A percentile compares a stretch with the other conserved stretches of the same genome.
These are phyloP conservation scores for Eucidaris tribuloides DNA, from an alignment of 35 echinoderm and acorn worm genomes.

Conservation along the genomic window DNA sequence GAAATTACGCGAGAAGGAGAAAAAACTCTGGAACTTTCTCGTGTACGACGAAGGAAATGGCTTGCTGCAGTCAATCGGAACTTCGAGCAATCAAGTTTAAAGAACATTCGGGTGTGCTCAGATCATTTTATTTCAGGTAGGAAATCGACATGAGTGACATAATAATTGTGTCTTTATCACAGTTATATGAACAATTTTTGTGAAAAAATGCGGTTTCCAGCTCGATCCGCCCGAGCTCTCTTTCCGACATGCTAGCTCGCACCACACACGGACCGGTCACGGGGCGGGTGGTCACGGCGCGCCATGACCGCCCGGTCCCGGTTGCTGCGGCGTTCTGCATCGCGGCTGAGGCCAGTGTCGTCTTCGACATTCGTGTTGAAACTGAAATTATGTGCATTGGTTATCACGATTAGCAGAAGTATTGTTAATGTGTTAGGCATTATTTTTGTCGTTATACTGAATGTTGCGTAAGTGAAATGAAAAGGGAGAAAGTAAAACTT, in stretches of 20 bases:
- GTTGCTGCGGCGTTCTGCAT: not conserved
- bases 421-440: too few relatives aligned
- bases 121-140: constrained; percentile 10
- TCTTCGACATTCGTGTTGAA: too few relatives aligned
- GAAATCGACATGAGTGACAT: not conserved
- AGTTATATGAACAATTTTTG: not conserved
- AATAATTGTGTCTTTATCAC: not conserved
- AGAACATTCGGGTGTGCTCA: constrained; percentile 3
- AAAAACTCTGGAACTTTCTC: not conserved
- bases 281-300: not conserved
- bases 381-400: too few relatives aligned
- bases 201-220: not conserved
- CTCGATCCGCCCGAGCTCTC: not conserved
- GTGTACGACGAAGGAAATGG: constrained; percentile 11
- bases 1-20: not conserved
- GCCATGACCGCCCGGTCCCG: not conserved
- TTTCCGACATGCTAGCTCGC: not conserved
- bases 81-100: not conserved
- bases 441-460: too few relatives aligned
- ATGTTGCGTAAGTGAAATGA: too few relatives aligned
- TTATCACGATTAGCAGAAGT: too few relatives aligned
- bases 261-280: not conserved
- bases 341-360: not conserved
- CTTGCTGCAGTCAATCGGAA: not conserved
- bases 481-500: too few relatives aligned